Conservation (phyloP, 2,888 invertebrate species). For the Mesoligia furuncula region DNA sequence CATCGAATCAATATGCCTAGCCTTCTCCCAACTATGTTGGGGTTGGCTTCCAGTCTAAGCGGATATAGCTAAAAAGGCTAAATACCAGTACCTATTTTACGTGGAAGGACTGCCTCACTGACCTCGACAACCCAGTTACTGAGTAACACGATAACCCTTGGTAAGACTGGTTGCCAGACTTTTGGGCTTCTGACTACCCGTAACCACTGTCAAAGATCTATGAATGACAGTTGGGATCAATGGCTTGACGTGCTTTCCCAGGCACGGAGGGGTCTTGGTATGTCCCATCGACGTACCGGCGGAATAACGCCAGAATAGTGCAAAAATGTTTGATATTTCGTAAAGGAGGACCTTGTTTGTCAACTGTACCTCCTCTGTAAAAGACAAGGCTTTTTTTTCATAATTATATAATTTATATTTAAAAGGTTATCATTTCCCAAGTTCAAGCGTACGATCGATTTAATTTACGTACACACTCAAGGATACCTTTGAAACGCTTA, state of each 20-base stretch:
- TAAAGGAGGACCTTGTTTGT: background rate
- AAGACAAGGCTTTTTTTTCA: background rate
- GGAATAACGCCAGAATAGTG: background rate
- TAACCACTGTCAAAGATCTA: background rate
- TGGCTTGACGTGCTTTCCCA: background rate
- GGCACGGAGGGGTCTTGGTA: background rate
- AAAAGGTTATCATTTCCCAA: background rate
- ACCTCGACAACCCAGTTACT: too few relatives aligned
- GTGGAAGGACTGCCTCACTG: background rate
- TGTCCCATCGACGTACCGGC: background rate
- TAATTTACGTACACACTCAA: constrained; percentile 29
- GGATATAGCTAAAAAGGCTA: too few relatives aligned
- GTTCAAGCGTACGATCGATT: constrained; percentile 15
- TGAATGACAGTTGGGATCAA: background rate
- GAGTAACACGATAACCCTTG: background rate
- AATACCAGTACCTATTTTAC: too few relatives aligned
- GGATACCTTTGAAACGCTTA: constrained; percentile 30
- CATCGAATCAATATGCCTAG: background rate
- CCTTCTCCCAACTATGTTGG: background rate
- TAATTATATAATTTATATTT: background rate
- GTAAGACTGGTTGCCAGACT: background rate
- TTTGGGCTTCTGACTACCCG: background rate
- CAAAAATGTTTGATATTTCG: background rate
- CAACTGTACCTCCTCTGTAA: background rate
- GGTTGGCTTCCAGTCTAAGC: background rate